Evolutionary conservation across 2,113 vertebrate genomes (phyloP), one percentile per base, ranked within the genome.

Genomic region (Cynocephalus volans): DNA sequence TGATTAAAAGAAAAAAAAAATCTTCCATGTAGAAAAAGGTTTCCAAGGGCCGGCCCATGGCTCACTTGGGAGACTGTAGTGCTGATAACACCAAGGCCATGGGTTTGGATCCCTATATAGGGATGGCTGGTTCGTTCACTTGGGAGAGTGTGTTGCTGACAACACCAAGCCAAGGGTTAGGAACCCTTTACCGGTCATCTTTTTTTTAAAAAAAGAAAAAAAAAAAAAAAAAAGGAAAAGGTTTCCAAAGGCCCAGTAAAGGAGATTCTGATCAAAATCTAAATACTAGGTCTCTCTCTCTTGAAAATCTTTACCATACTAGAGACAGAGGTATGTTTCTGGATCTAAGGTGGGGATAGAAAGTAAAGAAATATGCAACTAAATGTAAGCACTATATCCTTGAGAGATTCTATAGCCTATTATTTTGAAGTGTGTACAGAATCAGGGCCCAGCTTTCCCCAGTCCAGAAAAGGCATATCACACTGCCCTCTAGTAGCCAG

Each of bases 401-500:
- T 86, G 41, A 41, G 21, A 72, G 65, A 65, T 56, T 56, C 54
- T 56, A 56, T 14, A 56, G 54, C 48, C 65, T 73, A 56, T 8
- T 52, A 67, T 76, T 88, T 69, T 67, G 26, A 67, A 88, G 31
- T 50, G 18, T 45, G 7, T n/a, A 5, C 2, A 72, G 58, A 50
- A 31, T 6, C 33, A 41, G 45, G 2, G 28, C 56, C 56, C 69
- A 33, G 45, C 50, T 58, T 56, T 48, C 31, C 48, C 50, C 28
- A 41, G 52, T 62, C 45, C 58, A n/a, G 73, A 93, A 95, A 93
- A 93, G n/a, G 48, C 28, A 15, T 60, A 21, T 50, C 70, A 80
- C 65, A 93, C 69, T 97, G 92, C 96, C 96, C 96, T 93, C 98
- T 77, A 80, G 95, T 3, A 50, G 87, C 45, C 69, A 96, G 33